Evolutionary conservation across 2,888 invertebrate species (phyloP).

Genomic region (Rhaphigaster nebulosa): DNA sequence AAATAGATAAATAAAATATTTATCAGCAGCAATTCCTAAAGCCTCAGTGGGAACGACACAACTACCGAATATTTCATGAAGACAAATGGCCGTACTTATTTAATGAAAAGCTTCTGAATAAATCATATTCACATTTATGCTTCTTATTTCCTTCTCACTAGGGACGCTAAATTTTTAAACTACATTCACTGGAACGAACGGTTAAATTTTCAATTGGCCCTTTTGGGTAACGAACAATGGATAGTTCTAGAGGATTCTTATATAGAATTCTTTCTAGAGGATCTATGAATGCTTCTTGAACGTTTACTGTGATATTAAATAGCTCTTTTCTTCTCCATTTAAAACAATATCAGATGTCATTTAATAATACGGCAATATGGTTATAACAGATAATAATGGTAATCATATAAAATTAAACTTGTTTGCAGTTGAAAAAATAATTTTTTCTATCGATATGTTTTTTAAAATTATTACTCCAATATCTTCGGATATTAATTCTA

Average conservation of each 20-base stretch:
- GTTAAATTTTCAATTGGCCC: conserved; percentile 27
- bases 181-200: background rate
- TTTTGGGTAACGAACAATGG: background rate
- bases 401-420: too few relatives aligned
- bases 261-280: too few relatives aligned
- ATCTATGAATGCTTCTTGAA: background rate
- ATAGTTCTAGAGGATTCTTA: background rate
- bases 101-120: conserved; percentile 29
- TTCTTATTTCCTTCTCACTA: background rate
- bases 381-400: too few relatives aligned
- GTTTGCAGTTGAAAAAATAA: too few relatives aligned
- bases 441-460: too few relatives aligned
- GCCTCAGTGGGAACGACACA: conserved; percentile 6
- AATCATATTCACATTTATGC: conserved; percentile 21
- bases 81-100: conserved; percentile 12
- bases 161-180: background rate
- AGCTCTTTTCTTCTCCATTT: too few relatives aligned
- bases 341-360: too few relatives aligned
- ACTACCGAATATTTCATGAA: conserved; percentile 34
- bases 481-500: too few relatives aligned
- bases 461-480: too few relatives aligned
- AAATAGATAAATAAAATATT: conserved; percentile 42
- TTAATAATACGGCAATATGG: too few relatives aligned
- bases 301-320: background rate
- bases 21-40: background rate